Percentiles rank a stretch among this genome's conserved stretches.
Evolutionary conservation across 2,888 invertebrate species (phyloP).

Genomic region (Busseola fusca): DNA sequence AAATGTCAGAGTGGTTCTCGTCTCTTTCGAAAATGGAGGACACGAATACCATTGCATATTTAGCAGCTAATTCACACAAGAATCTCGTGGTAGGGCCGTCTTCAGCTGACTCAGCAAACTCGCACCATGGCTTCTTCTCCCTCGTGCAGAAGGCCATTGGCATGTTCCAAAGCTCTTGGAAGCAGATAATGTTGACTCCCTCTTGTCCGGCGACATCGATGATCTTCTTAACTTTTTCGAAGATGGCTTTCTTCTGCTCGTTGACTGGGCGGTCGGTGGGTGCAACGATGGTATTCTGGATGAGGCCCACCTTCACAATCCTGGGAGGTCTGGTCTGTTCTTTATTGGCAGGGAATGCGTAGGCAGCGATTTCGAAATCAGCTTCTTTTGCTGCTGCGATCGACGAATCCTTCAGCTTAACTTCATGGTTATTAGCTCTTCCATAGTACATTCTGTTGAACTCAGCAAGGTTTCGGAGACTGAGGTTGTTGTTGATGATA

Average conservation of each 20-base stretch:
- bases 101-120: conserved; percentile 98
- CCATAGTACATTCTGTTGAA: conserved; percentile 86
- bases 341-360: conserved; percentile 84
- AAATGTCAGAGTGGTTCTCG: conserved; percentile 93
- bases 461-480: conserved; percentile 82
- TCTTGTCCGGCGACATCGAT: conserved; percentile 94
- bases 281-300: conserved; percentile 95
- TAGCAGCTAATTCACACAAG: conserved; percentile 93
- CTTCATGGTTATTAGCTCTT: conserved; percentile 78
- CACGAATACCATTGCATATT: conserved; percentile 97
- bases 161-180: conserved; percentile 99
- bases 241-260: conserved; percentile 94
- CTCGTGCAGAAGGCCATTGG: conserved; percentile 99
- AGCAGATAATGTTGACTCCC: conserved; percentile 96
- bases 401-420: conserved; percentile 84
- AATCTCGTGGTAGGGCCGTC: conserved; percentile 96
- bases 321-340: conserved; percentile 90
- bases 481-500: conserved; percentile 82
- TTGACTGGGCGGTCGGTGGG: conserved; percentile 93
- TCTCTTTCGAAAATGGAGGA: conserved; percentile 99
- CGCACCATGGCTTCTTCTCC: conserved; percentile 98
- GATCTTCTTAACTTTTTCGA: conserved; percentile 93
- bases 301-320: conserved; percentile 94
- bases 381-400: conserved; percentile 87
- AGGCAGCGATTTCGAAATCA: conserved; percentile 87